These are phyloP conservation scores for Caenorhabditis wallacei DNA, from an alignment of 2,888 invertebrate genomes.

Conservation along the genomic window DNA sequence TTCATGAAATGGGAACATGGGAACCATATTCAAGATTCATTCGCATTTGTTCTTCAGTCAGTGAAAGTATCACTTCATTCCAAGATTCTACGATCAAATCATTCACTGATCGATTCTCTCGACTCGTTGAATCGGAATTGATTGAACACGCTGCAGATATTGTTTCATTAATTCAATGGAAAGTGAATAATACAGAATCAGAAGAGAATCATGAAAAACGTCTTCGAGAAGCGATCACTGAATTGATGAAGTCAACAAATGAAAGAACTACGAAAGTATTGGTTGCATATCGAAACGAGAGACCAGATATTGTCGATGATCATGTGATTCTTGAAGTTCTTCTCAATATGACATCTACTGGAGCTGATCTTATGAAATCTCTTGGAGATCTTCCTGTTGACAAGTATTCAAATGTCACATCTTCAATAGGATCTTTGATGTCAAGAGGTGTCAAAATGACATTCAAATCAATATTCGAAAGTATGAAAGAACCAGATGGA, in stretches of 20 bases:
- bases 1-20: constrained; percentile 62
- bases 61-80: constrained; percentile 63
- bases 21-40: constrained; percentile 58
- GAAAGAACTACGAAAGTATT: constrained; percentile 51
- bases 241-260: constrained; percentile 43
- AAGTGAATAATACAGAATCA: constrained; percentile 7
- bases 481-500: constrained; percentile 66
- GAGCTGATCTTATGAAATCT: constrained; percentile 64
- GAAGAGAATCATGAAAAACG: constrained; percentile 6
- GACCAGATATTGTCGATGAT: constrained; percentile 52
- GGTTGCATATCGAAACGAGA: constrained; percentile 22
- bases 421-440: constrained; percentile 62
- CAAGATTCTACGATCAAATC: constrained; percentile 27
- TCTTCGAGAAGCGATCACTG: constrained; percentile 5
- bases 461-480: constrained; percentile 67
- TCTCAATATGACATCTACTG: constrained; percentile 62
- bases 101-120: constrained; percentile 48
- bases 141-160: constrained; percentile 38
- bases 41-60: constrained; percentile 58
- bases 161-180: constrained; percentile 57
- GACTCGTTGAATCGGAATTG: constrained; percentile 53
- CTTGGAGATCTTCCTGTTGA: constrained; percentile 46
- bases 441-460: constrained; percentile 68
- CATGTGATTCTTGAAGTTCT: constrained; percentile 60
- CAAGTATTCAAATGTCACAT: constrained; percentile 61